Percentiles rank a stretch among this genome's conserved stretches.
These are phyloP conservation scores for Cheirogaleus medius DNA, from an alignment of 2,113 vertebrate species.

Conservation along the genomic window DNA sequence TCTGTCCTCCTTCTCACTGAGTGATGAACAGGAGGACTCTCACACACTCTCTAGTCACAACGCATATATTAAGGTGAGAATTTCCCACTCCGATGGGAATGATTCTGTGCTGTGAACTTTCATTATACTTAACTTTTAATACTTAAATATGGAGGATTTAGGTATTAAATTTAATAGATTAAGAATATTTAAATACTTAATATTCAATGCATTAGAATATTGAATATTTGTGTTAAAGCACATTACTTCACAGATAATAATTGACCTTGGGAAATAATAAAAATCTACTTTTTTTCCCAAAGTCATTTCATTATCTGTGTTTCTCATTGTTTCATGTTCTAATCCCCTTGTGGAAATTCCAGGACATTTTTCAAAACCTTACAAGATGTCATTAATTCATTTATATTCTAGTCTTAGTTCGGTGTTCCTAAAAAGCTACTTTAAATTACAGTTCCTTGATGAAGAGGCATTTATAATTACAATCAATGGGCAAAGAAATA, in stretches of 20 bases:
- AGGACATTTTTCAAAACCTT: not conserved
- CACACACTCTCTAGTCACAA: conserved; percentile 71
- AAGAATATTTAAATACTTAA: conserved; percentile 4
- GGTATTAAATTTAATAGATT: not conserved
- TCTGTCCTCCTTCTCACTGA: conserved; percentile 70
- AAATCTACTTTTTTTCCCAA: not conserved
- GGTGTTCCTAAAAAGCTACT: not conserved
- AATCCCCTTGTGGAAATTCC: not conserved
- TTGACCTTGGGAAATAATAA: not conserved
- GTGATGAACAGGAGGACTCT: conserved; percentile 57
- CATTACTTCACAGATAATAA: not conserved
- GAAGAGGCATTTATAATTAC: not conserved
- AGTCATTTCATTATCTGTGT: not conserved
- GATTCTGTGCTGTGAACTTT: not conserved
- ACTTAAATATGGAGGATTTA: not conserved
- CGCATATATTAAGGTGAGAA: conserved; percentile 76
- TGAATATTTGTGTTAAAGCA: not conserved
- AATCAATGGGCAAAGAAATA: not conserved
- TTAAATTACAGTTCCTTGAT: conserved; percentile 25
- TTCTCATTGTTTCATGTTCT: not conserved
- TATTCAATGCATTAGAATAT: not conserved
- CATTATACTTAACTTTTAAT: not conserved
- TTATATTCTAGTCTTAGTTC: conserved; percentile 44
- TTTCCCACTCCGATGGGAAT: not conserved
- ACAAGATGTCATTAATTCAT: not conserved